Evolutionary conservation across 2,888 invertebrate species (phyloP), one percentile per base, ranked within the genome.

Genomic region (Invenusta paracnida): DNA sequence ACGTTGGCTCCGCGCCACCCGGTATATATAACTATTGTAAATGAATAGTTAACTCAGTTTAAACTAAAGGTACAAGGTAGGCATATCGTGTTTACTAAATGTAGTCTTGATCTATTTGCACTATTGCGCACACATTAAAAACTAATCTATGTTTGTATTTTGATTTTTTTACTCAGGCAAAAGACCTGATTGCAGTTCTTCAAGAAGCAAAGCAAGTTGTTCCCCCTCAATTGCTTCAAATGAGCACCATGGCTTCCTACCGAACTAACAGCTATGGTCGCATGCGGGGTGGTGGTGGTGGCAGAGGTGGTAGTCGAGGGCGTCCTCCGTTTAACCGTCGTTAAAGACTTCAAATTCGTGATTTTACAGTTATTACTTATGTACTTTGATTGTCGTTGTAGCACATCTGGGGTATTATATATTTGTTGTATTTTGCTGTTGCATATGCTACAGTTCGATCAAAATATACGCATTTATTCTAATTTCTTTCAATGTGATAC

Each of bases 121-220:
- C n/a, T n/a, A n/a, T n/a, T n/a, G n/a, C n/a, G 27, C 27, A 1
- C 27, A 73, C 73, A 73, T 17, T 66, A 66, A 66, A 66, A 66
- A 13, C 13, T 66, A 66, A 13, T 66, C 11, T 66, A 13, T 79
- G 29, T 79, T 79, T 28, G 29, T 13, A 79, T 79, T 23, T 25
- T 11, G 25, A 82, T 82, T n/a, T n/a, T n/a, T 30, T 83, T 29
- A 28, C 29, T 13, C 97, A 98, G 91, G 96, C 97, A 0, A 95
- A 95, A 88, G 97, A 97, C 89, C 92, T 98, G 88, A 94, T 98
- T 85, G 94, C 95, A 29, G 96, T 98, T 0, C 92, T 98, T 81
- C 94, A 95, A 88, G 98, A 98, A 92, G 97, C 98, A 30, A 96
- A 96, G 0, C 98, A 98, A 84, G 23, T 1, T 2, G 31, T 83